These are phyloP conservation scores for Cerceris ruficornis DNA, from an alignment of 2,888 invertebrate genomes.

Conservation along the genomic window DNA sequence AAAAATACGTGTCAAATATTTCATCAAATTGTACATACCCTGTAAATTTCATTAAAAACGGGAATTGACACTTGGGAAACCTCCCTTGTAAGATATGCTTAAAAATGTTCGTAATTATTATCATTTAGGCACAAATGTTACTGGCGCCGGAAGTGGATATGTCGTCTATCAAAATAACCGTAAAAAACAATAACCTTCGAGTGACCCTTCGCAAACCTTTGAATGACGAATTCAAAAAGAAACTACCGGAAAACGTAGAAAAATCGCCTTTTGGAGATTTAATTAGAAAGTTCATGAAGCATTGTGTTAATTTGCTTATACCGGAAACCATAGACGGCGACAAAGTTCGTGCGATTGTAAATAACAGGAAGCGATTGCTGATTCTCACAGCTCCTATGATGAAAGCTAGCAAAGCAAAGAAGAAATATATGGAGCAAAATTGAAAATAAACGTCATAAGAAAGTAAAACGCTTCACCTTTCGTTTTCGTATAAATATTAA, in stretches of 20 bases:
- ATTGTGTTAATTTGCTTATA: conserved; percentile 67
- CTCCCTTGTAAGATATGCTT: no score
- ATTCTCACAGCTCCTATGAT: conserved; percentile 64
- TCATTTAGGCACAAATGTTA: conserved; percentile 59
- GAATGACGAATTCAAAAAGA: conserved; percentile 49
- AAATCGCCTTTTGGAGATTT: conserved; percentile 50
- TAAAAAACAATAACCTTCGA: conserved; percentile 69
- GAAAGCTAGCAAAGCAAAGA: conserved; percentile 50
- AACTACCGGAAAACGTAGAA: conserved; percentile 51
- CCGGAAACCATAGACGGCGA: conserved; percentile 65
- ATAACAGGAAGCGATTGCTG: conserved; percentile 62
- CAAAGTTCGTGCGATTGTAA: conserved; percentile 64
- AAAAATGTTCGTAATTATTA: no score
- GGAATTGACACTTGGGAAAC: no score
- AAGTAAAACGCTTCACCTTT: no score
- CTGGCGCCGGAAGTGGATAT: conserved; percentile 67
- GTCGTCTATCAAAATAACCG: conserved; percentile 69
- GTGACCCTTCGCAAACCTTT: conserved; percentile 57
- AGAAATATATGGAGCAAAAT: conserved; percentile 29
- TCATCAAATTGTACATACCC: no score
- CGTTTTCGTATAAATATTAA: no score
- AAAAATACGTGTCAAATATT: no score
- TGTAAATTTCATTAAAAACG: no score
- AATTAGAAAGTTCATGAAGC: conserved; percentile 53
- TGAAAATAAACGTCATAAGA: neutral